Base-by-base conservation (phyloP, 2,888 invertebrate species). In the Oligia fasciuncula region DNA sequence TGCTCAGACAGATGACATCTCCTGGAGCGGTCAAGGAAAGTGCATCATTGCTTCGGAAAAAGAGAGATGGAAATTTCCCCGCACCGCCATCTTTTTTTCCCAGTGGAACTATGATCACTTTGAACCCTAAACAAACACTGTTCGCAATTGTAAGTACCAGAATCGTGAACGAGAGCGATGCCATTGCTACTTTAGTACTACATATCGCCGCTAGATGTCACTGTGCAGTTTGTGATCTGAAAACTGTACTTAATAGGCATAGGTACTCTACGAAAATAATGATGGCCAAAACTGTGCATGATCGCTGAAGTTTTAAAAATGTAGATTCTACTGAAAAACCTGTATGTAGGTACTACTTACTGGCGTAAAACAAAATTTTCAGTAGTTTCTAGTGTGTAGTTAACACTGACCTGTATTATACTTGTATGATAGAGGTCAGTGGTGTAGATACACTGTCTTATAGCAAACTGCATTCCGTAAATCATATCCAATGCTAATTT, bases 401-500 rank as follows among this genome's bases (percentile, higher is more conserved):
- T n/a, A 3, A 0, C 0, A 29, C 29, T 29, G 29, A 29, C 29
- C 29, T 29, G 29, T 29, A 29, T 29, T 29, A 29, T 1, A 29
- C 29, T 29, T 29, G 29, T 29, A 29, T 29, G 29, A 29, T 29
- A 29, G 29, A 29, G 29, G 29, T 29, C 29, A 29, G 29, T 29
- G 29, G 29, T 29, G 29, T 29, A 29, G 29, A 29, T 3, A 17
- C 14, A 49, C 4, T 29, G 13, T 60, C 13, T 35, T 43, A 63
- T 3, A 17, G 6, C 14, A 43, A 35, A 74, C 79, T 73, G 69
- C 57, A 70, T 79, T 78, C 81, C 80, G 77, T 81, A 81, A 84
- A 76, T 83, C 79, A 89, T 87, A 68, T 40, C n/a, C 5, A 86
- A 93, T 93, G 94, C 91, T 91, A 94, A 94, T 94, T 90, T 90